phyloP scores from a whole-genome alignment of 1,140 invertebrate genomes.

The Drosophila ficusphila region DNA sequence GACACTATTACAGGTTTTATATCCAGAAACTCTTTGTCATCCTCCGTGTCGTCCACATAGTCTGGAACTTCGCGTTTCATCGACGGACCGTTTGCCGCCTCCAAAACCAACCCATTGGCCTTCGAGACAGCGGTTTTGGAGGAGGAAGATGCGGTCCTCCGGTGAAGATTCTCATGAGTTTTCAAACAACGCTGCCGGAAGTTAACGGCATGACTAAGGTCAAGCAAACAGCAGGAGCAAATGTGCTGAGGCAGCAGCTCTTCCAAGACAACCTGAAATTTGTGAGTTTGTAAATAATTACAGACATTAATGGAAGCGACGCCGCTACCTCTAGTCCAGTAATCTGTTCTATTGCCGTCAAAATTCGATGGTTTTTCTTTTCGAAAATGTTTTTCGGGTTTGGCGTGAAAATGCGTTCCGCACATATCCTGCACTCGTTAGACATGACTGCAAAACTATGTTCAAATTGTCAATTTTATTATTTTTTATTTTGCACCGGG shows the following conservation, averaged over 20 bases:
- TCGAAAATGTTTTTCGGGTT: constrained; percentile 59
- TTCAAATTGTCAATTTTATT: background rate
- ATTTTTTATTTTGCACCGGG: constrained; percentile 1
- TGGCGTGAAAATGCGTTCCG: constrained; percentile 45
- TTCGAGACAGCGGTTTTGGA: no score
- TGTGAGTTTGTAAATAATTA: background rate
- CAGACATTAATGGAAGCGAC: background rate
- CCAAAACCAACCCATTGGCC: no score
- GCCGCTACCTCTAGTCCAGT: constrained; percentile 48
- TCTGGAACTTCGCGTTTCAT: background rate
- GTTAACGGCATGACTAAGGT: constrained; percentile 49
- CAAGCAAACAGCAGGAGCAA: constrained; percentile 61
- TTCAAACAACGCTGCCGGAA: constrained; percentile 60
- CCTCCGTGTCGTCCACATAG: background rate
- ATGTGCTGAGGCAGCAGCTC: constrained; percentile 49
- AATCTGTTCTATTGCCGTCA: constrained; percentile 33
- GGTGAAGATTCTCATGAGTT: constrained; percentile 10
- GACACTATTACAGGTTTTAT: background rate
- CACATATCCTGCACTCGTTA: constrained; percentile 45
- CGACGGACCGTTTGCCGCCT: constrained; percentile 1
- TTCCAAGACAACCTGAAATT: constrained; percentile 22
- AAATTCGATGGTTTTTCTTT: constrained; percentile 30
- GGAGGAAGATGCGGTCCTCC: background rate
- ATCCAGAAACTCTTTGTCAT: background rate
- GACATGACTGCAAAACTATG: constrained; percentile 12